phyloP scores from a whole-genome alignment of 2,888 invertebrate genomes.

The Megastigmus dorsalis region DNA sequence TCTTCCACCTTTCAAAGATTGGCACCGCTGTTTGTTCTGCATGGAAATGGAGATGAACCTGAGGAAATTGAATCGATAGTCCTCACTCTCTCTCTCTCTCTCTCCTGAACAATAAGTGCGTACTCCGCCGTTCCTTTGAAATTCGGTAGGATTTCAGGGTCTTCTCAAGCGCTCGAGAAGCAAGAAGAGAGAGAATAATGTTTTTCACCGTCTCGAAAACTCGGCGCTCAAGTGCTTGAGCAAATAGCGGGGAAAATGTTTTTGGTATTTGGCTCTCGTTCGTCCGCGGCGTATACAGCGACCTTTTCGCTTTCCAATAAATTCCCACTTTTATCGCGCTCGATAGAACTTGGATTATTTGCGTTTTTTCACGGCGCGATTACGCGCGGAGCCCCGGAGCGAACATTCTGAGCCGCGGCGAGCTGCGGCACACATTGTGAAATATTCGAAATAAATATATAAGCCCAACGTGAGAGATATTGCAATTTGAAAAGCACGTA shows the following conservation, averaged over 20 bases:
- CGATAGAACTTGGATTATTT: conserved; percentile 4
- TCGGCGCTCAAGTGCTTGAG: conserved; percentile 29
- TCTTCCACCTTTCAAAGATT: not conserved
- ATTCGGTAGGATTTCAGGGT: conserved; percentile 25
- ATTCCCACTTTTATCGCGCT: conserved; percentile 12
- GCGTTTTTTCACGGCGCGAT: not conserved
- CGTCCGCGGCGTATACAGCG: not conserved
- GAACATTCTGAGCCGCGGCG: not conserved
- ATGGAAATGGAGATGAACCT: conserved; percentile 13
- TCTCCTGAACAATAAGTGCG: no score
- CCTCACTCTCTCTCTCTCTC: no score
- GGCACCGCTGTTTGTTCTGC: conserved; percentile 4
- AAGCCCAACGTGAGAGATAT: no score
- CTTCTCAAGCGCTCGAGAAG: conserved; percentile 10
- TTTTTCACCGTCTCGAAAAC: conserved; percentile 20
- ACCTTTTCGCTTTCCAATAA: conserved; percentile 12
- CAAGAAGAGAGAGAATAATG: conserved; percentile 32
- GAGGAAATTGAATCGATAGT: conserved; percentile 41
- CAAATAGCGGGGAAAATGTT: conserved; percentile 35
- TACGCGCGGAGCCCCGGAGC: no score
- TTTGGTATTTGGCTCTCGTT: conserved; percentile 38
- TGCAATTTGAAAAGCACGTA: no score
- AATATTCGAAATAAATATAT: not conserved
- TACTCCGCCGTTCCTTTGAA: conserved; percentile 11
- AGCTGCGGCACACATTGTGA: no score